Evolutionary conservation across 2,797 vertebrate genomes (phyloP).

Genomic region (Lagorchestes hirsutus): DNA sequence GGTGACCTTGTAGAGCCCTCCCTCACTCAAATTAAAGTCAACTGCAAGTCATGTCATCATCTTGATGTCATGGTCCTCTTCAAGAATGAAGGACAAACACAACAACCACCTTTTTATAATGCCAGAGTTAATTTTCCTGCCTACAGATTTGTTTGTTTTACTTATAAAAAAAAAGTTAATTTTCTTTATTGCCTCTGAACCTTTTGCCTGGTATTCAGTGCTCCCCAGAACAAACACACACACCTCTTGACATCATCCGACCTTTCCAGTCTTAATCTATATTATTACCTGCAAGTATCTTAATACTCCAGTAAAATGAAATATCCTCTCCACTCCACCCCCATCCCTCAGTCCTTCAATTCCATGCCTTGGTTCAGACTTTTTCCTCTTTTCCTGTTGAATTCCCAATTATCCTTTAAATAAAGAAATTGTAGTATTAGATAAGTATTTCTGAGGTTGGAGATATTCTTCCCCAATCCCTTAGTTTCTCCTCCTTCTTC

Average conservation of each 20-base stretch:
- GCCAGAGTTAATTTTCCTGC: not conserved
- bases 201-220: not conserved
- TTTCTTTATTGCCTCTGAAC: not conserved
- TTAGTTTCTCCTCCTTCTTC: not conserved
- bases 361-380: not conserved
- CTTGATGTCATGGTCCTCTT: too few species aligned
- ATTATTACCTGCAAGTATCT: not conserved
- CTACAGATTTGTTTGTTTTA: not conserved
- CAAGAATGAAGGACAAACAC: too few species aligned
- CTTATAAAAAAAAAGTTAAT: not conserved
- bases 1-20: too few species aligned
- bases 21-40: too few species aligned
- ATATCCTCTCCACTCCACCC: not conserved
- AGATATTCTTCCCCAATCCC: not conserved
- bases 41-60: too few species aligned
- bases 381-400: not conserved
- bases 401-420: not conserved
- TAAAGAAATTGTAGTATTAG: not conserved
- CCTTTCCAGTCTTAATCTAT: not conserved
- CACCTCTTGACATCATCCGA: not conserved
- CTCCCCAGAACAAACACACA: not conserved
- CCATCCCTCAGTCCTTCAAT: not conserved
- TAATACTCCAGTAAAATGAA: not conserved
- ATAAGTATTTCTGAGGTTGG: not conserved
- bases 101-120: not conserved